Base-by-base conservation (phyloP, 2,113 vertebrate genomes). In the Hiodon tergisus region DNA sequence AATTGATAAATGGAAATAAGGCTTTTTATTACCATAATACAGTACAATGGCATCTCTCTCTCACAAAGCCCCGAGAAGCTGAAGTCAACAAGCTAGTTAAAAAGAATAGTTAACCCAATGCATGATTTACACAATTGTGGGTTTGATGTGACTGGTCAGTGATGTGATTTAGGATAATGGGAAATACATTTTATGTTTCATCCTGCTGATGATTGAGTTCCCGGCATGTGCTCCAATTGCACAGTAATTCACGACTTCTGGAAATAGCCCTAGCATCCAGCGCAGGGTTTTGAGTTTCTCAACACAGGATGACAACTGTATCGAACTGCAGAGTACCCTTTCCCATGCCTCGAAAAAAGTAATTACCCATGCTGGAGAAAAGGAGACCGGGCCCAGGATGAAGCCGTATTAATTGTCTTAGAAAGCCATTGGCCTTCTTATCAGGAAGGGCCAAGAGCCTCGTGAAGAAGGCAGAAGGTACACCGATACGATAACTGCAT, bases 51-150 rank as follows among this genome's bases (percentile, higher is more conserved):
- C 85, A 73, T 73, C 68, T 73, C 76, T 59, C 77, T 67, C 57
- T 71, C 80, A 78, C 80, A 79, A 84, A 84, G 79, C 72, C 75
- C 77, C 52, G 69, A 85, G 79, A 72, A 74, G 53, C 75, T 82
- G 72, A 76, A 87, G 84, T 85, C 83, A 83, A 84, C 85, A 87
- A 85, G 85, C 78, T 77, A 76, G 82, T 86, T 85, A 85, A 63
- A 53, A 76, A 75, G 80, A 75, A 81, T 47, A 70, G 17, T 66
- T 31, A 81, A 86, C 84, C 79, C 78, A 75, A 77, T 81, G 84
- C 77, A 78, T 82, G 79, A 82, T 74, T 84, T 83, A 80, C 86
- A 83, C 83, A 86, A 84, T 81, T 75, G 80, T 72, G 85, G 84
- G 82, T 88, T 84, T 86, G 78, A 80, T 46, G 46, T 81, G 76